Percentiles rank a stretch among this genome's conserved stretches.
Conservation (phyloP, 2,797 vertebrate species). For the Odontamblyopus lacepedii region DNA sequence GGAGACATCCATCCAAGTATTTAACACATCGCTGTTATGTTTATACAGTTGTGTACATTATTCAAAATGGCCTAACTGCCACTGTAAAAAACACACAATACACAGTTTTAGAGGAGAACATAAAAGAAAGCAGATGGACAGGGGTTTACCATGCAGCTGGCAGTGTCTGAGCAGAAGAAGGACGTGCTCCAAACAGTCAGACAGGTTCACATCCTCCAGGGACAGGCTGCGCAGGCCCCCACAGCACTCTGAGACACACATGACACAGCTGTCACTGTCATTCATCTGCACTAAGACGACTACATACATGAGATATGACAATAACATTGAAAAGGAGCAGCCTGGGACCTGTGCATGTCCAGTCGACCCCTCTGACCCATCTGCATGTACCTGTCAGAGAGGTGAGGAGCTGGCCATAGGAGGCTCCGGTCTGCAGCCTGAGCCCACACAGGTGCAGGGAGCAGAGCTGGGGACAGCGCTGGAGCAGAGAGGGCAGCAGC, state of each 20-base stretch:
- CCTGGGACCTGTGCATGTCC: no score
- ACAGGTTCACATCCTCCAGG: conserved; percentile 87
- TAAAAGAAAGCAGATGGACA: conserved; percentile 1
- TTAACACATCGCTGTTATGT: no score
- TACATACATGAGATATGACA: no score
- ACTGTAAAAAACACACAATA: neutral
- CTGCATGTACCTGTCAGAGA: conserved; percentile 79
- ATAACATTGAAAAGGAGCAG: no score
- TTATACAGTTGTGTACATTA: no score
- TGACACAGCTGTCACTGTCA: neutral
- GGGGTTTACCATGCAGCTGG: conserved; percentile 81
- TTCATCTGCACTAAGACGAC: no score
- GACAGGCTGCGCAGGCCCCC: conserved; percentile 76
- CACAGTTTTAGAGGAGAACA: neutral
- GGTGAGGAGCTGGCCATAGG: conserved; percentile 71
- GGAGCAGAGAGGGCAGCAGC: conserved; percentile 77
- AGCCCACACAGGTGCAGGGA: conserved; percentile 83
- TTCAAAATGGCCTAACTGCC: no score
- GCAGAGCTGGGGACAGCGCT: conserved; percentile 75
- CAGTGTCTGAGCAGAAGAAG: conserved; percentile 81
- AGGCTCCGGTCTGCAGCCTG: conserved; percentile 55
- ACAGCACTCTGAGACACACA: conserved; percentile 75
- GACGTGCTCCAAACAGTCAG: conserved; percentile 84
- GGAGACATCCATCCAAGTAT: no score
- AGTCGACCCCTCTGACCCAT: neutral